These are phyloP conservation scores for Porites lobata DNA, from an alignment of 92 coral and sea anemone genomes.

Conservation along the genomic window DNA sequence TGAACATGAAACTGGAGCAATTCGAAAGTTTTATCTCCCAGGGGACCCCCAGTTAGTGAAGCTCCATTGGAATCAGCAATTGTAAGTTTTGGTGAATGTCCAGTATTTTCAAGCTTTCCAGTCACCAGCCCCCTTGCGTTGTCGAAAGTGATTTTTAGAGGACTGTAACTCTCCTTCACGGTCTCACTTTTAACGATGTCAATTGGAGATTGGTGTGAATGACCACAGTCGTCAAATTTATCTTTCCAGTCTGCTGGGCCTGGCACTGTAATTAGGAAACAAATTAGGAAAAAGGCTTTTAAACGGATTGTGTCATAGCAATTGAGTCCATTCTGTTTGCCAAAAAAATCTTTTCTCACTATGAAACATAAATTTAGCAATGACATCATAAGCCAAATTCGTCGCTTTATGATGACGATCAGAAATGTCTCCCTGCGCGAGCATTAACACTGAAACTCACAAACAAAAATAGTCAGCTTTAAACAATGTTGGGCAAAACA, in stretches of 20 bases:
- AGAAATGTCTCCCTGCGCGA: too few relatives aligned
- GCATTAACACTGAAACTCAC: too few relatives aligned
- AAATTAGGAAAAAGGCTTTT: neutral
- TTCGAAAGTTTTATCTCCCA: neutral
- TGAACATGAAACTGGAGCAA: slow-evolving; percentile 62
- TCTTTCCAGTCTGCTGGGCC: too few relatives aligned
- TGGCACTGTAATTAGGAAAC: too few relatives aligned
- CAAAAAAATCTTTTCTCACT: too few relatives aligned
- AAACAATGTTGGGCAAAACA: too few relatives aligned
- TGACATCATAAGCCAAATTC: too few relatives aligned
- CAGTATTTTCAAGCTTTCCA: slow-evolving; percentile 42
- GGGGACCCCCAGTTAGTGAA: slow-evolving; percentile 42
- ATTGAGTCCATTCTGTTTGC: too few relatives aligned
- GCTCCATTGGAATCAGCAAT: slow-evolving; percentile 24
- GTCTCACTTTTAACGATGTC: slow-evolving; percentile 1
- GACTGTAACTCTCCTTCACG: neutral
- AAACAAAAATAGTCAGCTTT: too few relatives aligned
- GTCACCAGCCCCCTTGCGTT: slow-evolving; percentile 29
- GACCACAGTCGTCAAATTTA: slow-evolving; percentile 5
- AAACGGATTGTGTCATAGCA: too few relatives aligned
- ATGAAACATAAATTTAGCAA: too few relatives aligned
- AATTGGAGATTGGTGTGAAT: slow-evolving; percentile 46
- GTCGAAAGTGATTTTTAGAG: slow-evolving; percentile 26
- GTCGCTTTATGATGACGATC: too few relatives aligned
- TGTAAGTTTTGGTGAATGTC: slow-evolving; percentile 36